These are phyloP conservation scores for Theocolax elegans DNA, from an alignment of 1,140 invertebrate species.

Conservation along the genomic window DNA sequence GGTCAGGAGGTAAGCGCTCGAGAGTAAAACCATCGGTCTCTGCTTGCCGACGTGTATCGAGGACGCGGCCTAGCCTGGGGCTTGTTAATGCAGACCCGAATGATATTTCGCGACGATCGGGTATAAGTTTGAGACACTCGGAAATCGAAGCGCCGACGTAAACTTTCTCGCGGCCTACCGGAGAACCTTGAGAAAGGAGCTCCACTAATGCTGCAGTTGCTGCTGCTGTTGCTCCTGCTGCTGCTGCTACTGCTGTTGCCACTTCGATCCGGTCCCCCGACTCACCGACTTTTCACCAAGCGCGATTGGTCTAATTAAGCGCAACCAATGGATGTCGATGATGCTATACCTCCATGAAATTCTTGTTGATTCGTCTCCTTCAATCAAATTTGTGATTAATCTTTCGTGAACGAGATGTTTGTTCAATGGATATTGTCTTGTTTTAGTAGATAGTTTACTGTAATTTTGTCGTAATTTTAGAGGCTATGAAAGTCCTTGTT, in stretches of 20 bases:
- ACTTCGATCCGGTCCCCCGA: slow-evolving; percentile 12
- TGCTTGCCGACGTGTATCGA: slow-evolving; percentile 11
- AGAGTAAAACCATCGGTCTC: neutral
- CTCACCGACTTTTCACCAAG: slow-evolving; percentile 13
- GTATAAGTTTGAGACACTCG: slow-evolving; percentile 1
- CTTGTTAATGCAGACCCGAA: slow-evolving; percentile 1
- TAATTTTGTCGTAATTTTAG: too few relatives aligned
- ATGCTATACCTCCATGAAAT: too few relatives aligned
- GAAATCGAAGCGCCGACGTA: slow-evolving; percentile 6
- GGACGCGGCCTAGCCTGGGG: neutral
- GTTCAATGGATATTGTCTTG: too few relatives aligned
- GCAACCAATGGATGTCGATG: too few relatives aligned
- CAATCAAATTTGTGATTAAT: too few relatives aligned
- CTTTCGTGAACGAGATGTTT: too few relatives aligned
- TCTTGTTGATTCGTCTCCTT: too few relatives aligned
- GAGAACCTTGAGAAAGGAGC: slow-evolving; percentile 40
- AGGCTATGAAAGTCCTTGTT: too few relatives aligned
- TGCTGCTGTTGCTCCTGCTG: too few relatives aligned
- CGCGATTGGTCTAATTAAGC: slow-evolving; percentile 8
- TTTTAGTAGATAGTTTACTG: too few relatives aligned
- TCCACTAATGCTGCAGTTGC: too few relatives aligned
- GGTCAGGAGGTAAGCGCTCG: neutral
- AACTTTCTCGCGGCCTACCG: slow-evolving; percentile 30
- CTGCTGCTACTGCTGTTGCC: slow-evolving; percentile 2
- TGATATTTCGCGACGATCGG: slow-evolving; percentile 10